Percentiles rank a stretch among this genome's conserved stretches.
These are phyloP conservation scores for Progne subis DNA, from an alignment of 2,113 vertebrate genomes.

Conservation along the genomic window DNA sequence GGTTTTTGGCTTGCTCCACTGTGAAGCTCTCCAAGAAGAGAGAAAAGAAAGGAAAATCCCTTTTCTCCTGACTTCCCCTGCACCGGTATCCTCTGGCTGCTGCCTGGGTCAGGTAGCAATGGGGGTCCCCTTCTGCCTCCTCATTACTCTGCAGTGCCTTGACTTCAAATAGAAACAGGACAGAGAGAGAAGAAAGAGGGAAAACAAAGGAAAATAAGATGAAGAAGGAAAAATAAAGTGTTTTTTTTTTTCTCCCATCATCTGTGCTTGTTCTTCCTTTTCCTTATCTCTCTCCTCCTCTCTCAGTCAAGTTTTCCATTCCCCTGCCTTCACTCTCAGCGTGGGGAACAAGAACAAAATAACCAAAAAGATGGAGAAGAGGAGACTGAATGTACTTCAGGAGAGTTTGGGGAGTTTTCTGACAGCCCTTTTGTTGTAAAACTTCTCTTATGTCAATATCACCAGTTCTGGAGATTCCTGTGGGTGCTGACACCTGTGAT, in stretches of 20 bases:
- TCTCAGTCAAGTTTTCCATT: not conserved
- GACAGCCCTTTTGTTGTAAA: not conserved
- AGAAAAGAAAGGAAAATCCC: not conserved
- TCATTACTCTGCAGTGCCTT: not conserved
- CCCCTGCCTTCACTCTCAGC: not conserved
- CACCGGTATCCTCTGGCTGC: not conserved
- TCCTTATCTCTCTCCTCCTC: not conserved
- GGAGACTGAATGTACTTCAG: not conserved
- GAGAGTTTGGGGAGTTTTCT: not conserved
- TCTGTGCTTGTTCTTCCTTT: not conserved
- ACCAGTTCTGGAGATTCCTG: not conserved
- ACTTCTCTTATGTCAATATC: fast-evolving
- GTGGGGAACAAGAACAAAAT: not conserved
- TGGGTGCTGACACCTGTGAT: not conserved
- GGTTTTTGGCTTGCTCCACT: conserved; percentile 38
- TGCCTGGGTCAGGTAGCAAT: not conserved
- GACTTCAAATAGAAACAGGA: not conserved
- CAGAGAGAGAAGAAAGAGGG: not conserved
- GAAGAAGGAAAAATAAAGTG: not conserved
- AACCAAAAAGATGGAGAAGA: not conserved
- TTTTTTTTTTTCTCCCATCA: not conserved
- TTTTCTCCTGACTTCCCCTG: not conserved
- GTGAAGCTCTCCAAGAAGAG: conserved; percentile 1
- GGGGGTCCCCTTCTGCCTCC: not conserved
- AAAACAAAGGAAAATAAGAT: not conserved